phyloP scores from a whole-genome alignment of 2,797 vertebrate genomes.

The Decapterus maruadsi region DNA sequence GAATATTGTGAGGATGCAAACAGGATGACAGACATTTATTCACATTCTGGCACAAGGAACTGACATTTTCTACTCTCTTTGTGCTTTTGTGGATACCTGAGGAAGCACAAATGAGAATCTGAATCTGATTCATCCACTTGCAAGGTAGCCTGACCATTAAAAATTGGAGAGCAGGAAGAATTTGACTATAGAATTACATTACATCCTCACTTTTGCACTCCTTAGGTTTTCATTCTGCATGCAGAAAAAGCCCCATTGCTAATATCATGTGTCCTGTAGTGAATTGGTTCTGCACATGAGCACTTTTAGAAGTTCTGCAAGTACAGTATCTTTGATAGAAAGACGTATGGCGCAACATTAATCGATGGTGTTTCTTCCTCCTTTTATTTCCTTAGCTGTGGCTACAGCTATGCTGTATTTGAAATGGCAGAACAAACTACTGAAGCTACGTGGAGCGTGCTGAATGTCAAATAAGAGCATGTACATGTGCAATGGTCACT shows the following conservation, averaged over 20 bases:
- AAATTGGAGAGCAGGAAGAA: not conserved
- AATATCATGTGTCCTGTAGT: slow-evolving; percentile 34
- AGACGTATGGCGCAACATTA: not conserved
- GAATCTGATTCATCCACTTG: not conserved
- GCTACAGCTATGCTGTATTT: not conserved
- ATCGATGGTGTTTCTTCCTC: not conserved
- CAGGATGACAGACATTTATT: not conserved
- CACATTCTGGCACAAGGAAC: not conserved
- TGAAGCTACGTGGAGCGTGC: not conserved
- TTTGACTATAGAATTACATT: slow-evolving; percentile 20
- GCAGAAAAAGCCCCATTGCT: not conserved
- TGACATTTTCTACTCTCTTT: not conserved
- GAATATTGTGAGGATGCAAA: not conserved
- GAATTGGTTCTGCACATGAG: slow-evolving; percentile 28
- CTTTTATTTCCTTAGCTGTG: not conserved
- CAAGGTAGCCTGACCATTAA: not conserved
- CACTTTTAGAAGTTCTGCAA: slow-evolving; percentile 1
- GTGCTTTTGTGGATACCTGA: not conserved
- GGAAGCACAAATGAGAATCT: not conserved
- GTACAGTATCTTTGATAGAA: not conserved
- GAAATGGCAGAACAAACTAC: too few relatives aligned
- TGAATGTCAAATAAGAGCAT: not conserved
- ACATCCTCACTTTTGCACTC: slow-evolving; percentile 24
- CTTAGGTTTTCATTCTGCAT: slow-evolving; percentile 8
- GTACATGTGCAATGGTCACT: not conserved